A percentile compares a stretch with the other conserved stretches of the same genome.
Conservation (phyloP, 2,797 vertebrate genomes). For the Notamacropus eugenii region DNA sequence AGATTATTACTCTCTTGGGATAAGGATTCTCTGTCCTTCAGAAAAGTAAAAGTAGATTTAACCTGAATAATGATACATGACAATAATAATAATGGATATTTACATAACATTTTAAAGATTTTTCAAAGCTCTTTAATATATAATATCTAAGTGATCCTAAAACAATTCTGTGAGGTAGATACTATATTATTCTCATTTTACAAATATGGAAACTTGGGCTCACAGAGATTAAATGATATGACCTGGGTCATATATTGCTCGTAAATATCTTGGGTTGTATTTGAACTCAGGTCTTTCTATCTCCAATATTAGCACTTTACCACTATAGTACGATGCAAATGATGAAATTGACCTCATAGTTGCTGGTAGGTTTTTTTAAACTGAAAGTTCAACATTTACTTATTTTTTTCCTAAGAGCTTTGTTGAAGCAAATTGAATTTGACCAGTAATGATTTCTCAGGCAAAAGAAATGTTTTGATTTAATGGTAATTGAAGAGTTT, state of each 20-base stretch:
- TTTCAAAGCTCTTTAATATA: rapidly evolving
- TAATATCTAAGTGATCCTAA: rapidly evolving
- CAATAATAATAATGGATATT: neutral
- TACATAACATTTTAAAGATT: neutral
- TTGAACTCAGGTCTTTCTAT: neutral
- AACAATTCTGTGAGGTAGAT: rapidly evolving
- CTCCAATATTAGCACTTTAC: neutral
- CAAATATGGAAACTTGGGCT: neutral
- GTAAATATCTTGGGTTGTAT: neutral
- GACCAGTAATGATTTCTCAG: neutral
- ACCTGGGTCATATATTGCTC: rapidly evolving
- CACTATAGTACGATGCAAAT: neutral
- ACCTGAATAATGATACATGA: neutral
- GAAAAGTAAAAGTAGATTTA: neutral
- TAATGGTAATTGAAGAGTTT: neutral
- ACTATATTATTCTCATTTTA: rapidly evolving
- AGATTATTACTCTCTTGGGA: neutral
- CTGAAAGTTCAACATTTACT: neutral
- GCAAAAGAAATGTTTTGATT: neutral
- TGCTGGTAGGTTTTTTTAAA: neutral
- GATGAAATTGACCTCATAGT: neutral
- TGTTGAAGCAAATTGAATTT: neutral
- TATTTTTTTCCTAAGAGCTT: neutral
- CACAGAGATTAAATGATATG: no score
- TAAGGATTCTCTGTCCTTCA: neutral